Percentiles rank a stretch among this genome's conserved stretches.
Conservation (phyloP, 2,797 vertebrate species). For the Remorina albescens region DNA sequence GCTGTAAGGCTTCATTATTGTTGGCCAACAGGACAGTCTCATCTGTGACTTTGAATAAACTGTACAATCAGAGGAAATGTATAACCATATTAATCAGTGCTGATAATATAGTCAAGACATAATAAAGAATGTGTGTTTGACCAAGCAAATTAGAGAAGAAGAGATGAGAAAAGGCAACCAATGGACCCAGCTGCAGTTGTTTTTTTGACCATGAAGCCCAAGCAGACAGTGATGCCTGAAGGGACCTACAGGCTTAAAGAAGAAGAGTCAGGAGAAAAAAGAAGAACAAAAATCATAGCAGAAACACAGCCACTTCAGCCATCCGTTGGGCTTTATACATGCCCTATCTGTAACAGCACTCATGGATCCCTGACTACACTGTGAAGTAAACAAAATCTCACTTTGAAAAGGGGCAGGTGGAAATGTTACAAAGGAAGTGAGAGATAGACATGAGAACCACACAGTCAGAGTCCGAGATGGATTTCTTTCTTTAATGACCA, state of each 20-base stretch:
- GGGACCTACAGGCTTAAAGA: conserved; percentile 24
- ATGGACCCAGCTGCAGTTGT: conserved; percentile 23
- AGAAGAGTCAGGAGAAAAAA: conserved; percentile 8
- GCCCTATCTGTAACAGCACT: conserved; percentile 39
- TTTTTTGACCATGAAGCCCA: conserved; percentile 34
- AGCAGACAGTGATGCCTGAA: conserved; percentile 41
- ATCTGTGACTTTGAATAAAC: not conserved
- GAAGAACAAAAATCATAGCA: not conserved
- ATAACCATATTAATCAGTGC: not conserved
- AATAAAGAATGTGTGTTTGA: conserved; percentile 11
- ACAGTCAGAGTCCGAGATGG: not conserved
- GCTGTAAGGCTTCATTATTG: conserved; percentile 29
- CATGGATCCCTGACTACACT: conserved; percentile 15
- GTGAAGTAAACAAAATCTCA: conserved; percentile 47
- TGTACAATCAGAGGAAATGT: conserved; percentile 1
- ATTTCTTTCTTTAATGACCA: conserved; percentile 23
- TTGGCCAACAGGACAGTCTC: conserved; percentile 24
- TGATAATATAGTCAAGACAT: not conserved
- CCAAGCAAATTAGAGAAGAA: not conserved
- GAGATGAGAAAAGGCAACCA: conserved; percentile 1
- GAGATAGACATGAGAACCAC: conserved; percentile 46
- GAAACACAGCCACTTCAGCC: conserved; percentile 24
- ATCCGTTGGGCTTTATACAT: conserved; percentile 42
- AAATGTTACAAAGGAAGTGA: conserved; percentile 18
- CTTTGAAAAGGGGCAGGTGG: conserved; percentile 45